Conservation (phyloP, 2,113 vertebrate species). For the Bos indicus region DNA sequence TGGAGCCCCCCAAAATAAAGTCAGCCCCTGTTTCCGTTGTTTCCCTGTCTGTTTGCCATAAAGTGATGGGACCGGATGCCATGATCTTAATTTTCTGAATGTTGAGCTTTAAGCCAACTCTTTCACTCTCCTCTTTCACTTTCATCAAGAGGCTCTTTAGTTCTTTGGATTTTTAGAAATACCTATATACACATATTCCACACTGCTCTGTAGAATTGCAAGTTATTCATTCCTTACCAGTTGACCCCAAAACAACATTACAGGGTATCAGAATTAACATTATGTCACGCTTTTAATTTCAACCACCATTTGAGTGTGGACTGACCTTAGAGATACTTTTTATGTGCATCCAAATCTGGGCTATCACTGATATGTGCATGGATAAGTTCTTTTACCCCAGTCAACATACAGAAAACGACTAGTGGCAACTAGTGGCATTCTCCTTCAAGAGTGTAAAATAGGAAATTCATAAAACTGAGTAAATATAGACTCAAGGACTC, state of each 20-base stretch:
- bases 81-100: not conserved
- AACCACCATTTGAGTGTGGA: not conserved
- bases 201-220: not conserved
- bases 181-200: not conserved
- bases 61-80: not conserved
- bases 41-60: rapidly evolving
- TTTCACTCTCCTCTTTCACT: not conserved
- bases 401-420: not conserved
- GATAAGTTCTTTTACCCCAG: not conserved
- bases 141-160: not conserved
- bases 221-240: not conserved
- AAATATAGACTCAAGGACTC: not conserved
- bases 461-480: not conserved
- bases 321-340: not conserved
- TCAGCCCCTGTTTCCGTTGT: not conserved
- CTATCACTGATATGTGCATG: not conserved
- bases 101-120: not conserved
- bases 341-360: not conserved
- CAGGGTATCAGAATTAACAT: not conserved
- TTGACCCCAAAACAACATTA: not conserved
- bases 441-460: not conserved
- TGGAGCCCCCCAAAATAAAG: not conserved
- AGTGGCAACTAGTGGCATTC: not conserved
- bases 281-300: not conserved
- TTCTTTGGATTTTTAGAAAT: not conserved